Base-by-base conservation (phyloP, 2,888 invertebrate genomes). In the Drosophila lacicola region DNA sequence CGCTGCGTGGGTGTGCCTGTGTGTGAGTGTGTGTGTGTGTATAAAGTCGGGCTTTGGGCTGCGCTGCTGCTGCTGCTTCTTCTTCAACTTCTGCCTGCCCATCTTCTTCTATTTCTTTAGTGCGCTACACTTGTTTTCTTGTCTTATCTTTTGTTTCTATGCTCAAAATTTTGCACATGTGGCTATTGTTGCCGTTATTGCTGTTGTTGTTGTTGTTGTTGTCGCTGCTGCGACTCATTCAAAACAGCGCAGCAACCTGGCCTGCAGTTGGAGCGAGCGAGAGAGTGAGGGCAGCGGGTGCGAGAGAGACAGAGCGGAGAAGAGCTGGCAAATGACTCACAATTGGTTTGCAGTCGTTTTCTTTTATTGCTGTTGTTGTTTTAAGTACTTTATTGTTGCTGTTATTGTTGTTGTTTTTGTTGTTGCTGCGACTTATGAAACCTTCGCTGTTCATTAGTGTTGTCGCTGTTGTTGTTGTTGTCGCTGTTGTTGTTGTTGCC, bases 111-210 rank as follows among this genome's bases (percentile, higher is more conserved):
- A 11, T n/a, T 34, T 13, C 25, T 60, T 44, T 53, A 63, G 60
- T 79, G 63, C 69, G 82, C 72, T 75, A 77, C 84, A 82, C 82
- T 85, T 82, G 80, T 72, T 82, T 62, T 56, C 50, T 76, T 58
- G 57, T 61, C 77, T 81, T 87, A 77, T 84, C 84, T 82, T 83
- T 82, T 83, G 84, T 83, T 83, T 87, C 87, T 81, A 84, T 83
- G 87, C 87, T 77, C 67, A 66, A 81, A 81, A 71, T 86, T 86
- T 86, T 84, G 83, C 83, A 87, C 83, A 83, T 83, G 85, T 81
- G 87, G 72, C 87, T 70, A 68, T 61, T 77, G 36, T 36, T 36
- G 36, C 36, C 13, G 36, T 51, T 68, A 64, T 63, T 70, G 61
- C 1, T 17, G 17, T 17, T 17, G 17, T 49, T 37, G 47, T 44